Percentiles rank a stretch among this genome's conserved stretches.
These are phyloP conservation scores for Petrolisthes manimaculis DNA, from an alignment of 2,888 invertebrate species.

Conservation along the genomic window DNA sequence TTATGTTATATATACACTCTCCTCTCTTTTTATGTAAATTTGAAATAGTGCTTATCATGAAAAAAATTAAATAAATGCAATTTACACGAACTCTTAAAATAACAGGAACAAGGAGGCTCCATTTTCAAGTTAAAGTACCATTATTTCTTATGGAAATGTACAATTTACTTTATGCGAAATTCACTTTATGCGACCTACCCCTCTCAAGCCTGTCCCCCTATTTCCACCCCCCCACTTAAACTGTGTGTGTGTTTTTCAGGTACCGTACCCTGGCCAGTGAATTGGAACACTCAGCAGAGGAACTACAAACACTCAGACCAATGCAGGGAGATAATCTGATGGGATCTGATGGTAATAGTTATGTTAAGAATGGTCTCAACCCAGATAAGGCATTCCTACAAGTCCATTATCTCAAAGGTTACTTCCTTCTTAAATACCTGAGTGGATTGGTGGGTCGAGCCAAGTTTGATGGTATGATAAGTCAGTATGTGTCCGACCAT, in stretches of 20 bases:
- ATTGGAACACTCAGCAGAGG: slow-evolving; percentile 68
- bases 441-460: slow-evolving; percentile 68
- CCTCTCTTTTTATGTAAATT: too few species aligned
- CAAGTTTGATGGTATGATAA: slow-evolving; percentile 68
- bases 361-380: slow-evolving; percentile 70
- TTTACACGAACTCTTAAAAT: too few species aligned
- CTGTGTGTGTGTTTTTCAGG: slow-evolving; percentile 66
- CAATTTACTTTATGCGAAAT: too few species aligned
- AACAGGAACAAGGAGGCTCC: too few species aligned
- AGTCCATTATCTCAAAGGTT: slow-evolving; percentile 72
- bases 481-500: slow-evolving; percentile 65
- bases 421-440: slow-evolving; percentile 70
- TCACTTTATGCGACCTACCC: too few species aligned
- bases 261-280: slow-evolving; percentile 67
- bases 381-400: slow-evolving; percentile 70
- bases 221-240: too few species aligned
- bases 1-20: too few species aligned
- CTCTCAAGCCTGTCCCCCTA: too few species aligned
- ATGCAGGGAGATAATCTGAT: slow-evolving; percentile 63
- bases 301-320: slow-evolving; percentile 70
- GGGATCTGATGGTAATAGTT: slow-evolving; percentile 63
- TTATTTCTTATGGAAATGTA: too few species aligned
- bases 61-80: too few species aligned
- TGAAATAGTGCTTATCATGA: too few species aligned
- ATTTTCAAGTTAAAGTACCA: too few species aligned